A percentile compares a stretch with the other conserved stretches of the same genome.
phyloP scores from a whole-genome alignment of 2,797 vertebrate genomes.

The Hydrocynus forskahlii region DNA sequence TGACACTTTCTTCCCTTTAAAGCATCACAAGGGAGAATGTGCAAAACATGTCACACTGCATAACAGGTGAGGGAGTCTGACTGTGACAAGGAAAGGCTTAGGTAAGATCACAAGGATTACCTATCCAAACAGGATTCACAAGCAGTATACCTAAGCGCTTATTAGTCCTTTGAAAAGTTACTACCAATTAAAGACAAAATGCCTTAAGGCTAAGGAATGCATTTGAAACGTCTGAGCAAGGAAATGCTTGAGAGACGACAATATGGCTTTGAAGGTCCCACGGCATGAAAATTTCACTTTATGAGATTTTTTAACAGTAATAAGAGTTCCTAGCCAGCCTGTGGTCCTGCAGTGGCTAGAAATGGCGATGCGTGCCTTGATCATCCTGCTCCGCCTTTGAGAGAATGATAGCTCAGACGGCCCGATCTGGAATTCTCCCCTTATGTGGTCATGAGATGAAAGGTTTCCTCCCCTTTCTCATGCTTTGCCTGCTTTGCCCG shows the following conservation, averaged over 20 bases:
- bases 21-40: background rate
- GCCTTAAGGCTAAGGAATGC: background rate
- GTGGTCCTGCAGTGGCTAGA: too few relatives aligned
- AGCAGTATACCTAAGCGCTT: background rate
- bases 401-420: too few relatives aligned
- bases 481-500: too few relatives aligned
- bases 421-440: too few relatives aligned
- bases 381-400: too few relatives aligned
- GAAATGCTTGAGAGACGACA: background rate
- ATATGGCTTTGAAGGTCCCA: background rate
- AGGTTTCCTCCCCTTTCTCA: too few relatives aligned
- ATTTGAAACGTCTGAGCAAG: background rate
- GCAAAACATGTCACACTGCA: constrained; percentile 6
- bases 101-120: constrained; percentile 6
- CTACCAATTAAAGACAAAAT: background rate
- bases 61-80: constrained; percentile 8
- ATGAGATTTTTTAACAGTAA: too few relatives aligned
- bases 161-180: background rate
- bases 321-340: too few relatives aligned
- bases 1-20: background rate
- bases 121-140: background rate
- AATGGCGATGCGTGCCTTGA: too few relatives aligned
- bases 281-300: too few relatives aligned
- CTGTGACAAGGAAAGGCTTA: background rate
- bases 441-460: too few relatives aligned